Evolutionary conservation across 2,797 vertebrate genomes (phyloP), one percentile per base, ranked within the genome.

Genomic region (Arctocebus calabarensis): DNA sequence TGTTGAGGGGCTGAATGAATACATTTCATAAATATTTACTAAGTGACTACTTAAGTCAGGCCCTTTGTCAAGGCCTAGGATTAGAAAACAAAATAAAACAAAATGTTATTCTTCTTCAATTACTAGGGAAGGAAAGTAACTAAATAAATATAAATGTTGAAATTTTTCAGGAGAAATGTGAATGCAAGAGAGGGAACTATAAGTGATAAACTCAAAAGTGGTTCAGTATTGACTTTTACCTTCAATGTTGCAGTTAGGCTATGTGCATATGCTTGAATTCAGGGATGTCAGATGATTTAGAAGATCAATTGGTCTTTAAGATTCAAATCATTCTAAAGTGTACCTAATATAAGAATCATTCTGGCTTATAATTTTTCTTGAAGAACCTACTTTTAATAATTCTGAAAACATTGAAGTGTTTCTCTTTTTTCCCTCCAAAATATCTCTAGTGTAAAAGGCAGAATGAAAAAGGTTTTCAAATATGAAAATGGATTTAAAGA

Each of bases 21-120:
- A 23, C 90, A 48, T 94, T 94, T 20, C 34, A 37, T 75, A 90
- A 77, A 78, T 59, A 88, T 64, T 88, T 82, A 94, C 16, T 92
- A 57, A 85, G 71, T 52, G n/a, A 79, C 7, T 52, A 61, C 22
- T 59, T 64, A 32, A 78, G 27, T 68, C 25, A 82, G 52, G 48
- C 22, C 75, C 59, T 70, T 52, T 70, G 34, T 25, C 27, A 96
- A 48, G 52, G 40, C 81, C 9, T 52, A 59, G 32, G n/a, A 32
- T 16, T 88, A 71, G 48, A 52, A 74, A 87, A 73, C 43, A 92
- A 32, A 92, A 73, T 10, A 45, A 89, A 82, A 89, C 8, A 78
- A 93, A 84, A 43, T 7, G 12, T 61, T 52, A 68, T 20, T 66
- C 29, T 9, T 90, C 19, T 83, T 90, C 32, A 40, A 70, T 13